Percentiles rank a stretch among this genome's conserved stretches.
phyloP scores from a whole-genome alignment of 2,888 invertebrate genomes.

The Synergus japonicus region DNA sequence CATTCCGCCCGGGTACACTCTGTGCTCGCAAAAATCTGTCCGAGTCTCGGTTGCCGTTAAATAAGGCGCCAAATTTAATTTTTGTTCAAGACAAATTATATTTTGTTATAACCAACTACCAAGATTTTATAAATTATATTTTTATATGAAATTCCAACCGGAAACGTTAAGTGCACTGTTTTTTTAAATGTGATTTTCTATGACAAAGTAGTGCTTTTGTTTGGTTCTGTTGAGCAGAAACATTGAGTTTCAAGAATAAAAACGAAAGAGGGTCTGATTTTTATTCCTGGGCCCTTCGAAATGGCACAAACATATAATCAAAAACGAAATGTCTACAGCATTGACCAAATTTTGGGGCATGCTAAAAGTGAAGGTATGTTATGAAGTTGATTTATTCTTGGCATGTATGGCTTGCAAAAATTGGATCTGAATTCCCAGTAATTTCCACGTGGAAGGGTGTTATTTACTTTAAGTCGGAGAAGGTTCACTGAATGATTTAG shows the following conservation, averaged over 20 bases:
- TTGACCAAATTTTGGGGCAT: constrained; percentile 77
- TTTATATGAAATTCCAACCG: background rate
- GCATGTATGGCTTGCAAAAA: background rate
- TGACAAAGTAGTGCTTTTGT: constrained; percentile 43
- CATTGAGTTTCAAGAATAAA: background rate
- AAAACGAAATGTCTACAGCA: constrained; percentile 77
- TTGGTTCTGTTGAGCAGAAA: background rate
- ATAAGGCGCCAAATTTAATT: constrained; percentile 62
- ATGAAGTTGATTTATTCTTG: background rate
- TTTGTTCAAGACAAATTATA: background rate
- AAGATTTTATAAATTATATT: background rate
- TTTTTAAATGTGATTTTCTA: constrained; percentile 42
- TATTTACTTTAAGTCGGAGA: background rate
- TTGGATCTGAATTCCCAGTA: background rate
- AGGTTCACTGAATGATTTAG: too few relatives aligned
- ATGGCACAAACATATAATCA: constrained; percentile 76
- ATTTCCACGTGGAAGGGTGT: background rate
- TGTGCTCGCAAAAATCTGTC: constrained; percentile 43
- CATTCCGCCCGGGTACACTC: constrained; percentile 60
- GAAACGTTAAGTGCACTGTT: background rate
- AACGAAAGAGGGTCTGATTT: background rate
- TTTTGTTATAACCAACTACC: background rate
- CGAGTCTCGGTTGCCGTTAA: constrained; percentile 42
- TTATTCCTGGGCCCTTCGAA: background rate
- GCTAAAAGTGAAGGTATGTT: constrained; percentile 73